Evolutionary conservation across 2,888 invertebrate species (phyloP), one percentile per base, ranked within the genome.

Genomic region (Eucera pruinosa): DNA sequence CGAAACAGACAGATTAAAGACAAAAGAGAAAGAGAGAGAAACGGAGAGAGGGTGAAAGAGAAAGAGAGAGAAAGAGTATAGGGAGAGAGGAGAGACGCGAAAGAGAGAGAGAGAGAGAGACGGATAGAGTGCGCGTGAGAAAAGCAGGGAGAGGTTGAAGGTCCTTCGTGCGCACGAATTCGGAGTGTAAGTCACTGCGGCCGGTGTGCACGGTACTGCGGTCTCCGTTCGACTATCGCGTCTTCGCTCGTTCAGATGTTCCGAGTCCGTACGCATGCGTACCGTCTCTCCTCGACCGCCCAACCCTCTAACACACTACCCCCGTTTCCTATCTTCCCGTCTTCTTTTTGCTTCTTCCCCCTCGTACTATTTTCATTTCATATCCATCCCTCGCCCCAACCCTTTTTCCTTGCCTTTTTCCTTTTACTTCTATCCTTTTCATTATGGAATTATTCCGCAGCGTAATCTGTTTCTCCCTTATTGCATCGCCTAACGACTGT

Each of bases 141-240:
- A n/a, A n/a, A 55, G 78, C 43, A 73, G 78, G 67, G 67, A 78
- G 72, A 82, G 74, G 39, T 60, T 61, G 58, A 45, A 47, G 64
- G 30, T 48, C 43, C 57, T 78, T 67, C 68, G 76, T 69, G 74
- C 77, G 62, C 68, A 52, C 78, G 71, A 80, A 54, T 64, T 74
- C 43, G 54, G n/a, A n/a, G 70, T 79, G 77, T 70, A 54, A 77
- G 27, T 68, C 77, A 72, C 67, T 73, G 72, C 81, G 69, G 60
- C 36, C 88, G 82, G 62, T 83, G 82, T 81, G 80, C 79, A 83
- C 88, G 81, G 72, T 83, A 85, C 87, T 85, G 83, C 83, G 87
- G 88, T 86, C 88, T 86, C 84, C 82, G 86, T 88, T 85, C 76
- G 83, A 90, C 89, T 90, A 86, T 27, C 83, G 82, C 73, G 43